phyloP scores from a whole-genome alignment of 2,888 invertebrate species.

The Timema cristinae region DNA sequence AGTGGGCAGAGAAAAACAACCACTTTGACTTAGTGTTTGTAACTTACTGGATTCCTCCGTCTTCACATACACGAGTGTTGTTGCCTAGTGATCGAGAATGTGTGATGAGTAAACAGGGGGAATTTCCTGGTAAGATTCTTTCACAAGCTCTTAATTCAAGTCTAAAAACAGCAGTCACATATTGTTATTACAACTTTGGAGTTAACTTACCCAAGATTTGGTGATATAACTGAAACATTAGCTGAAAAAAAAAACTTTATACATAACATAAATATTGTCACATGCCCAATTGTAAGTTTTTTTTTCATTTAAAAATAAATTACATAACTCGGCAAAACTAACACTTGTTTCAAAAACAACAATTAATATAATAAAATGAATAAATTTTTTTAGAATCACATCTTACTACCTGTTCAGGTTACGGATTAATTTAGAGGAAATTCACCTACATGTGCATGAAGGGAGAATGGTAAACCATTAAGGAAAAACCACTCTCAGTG shows the following conservation, averaged over 20 bases:
- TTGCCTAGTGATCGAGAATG: constrained; percentile 62
- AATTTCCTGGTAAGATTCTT: constrained; percentile 30
- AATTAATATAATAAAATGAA: no score
- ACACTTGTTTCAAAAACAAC: no score
- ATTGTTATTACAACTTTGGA: background rate
- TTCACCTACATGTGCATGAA: no score
- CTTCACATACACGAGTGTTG: constrained; percentile 52
- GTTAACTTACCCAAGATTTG: background rate
- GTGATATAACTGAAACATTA: constrained; percentile 2
- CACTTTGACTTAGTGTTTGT: constrained; percentile 64
- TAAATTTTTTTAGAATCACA: no score
- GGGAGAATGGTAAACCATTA: no score
- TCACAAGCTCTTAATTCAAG: background rate
- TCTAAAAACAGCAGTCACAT: background rate
- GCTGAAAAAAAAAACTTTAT: background rate
- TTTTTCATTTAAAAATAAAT: no score
- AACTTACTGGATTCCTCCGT: constrained; percentile 69
- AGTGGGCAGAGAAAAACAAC: constrained; percentile 39
- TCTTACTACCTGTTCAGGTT: no score
- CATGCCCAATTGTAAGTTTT: no score
- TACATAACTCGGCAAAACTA: no score
- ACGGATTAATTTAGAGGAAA: no score
- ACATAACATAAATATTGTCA: no score
- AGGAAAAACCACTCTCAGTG: no score
- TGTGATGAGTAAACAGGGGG: constrained; percentile 52